These are phyloP conservation scores for Aselliscus stoliczkanus DNA, from an alignment of 2,797 vertebrate species.

Conservation along the genomic window DNA sequence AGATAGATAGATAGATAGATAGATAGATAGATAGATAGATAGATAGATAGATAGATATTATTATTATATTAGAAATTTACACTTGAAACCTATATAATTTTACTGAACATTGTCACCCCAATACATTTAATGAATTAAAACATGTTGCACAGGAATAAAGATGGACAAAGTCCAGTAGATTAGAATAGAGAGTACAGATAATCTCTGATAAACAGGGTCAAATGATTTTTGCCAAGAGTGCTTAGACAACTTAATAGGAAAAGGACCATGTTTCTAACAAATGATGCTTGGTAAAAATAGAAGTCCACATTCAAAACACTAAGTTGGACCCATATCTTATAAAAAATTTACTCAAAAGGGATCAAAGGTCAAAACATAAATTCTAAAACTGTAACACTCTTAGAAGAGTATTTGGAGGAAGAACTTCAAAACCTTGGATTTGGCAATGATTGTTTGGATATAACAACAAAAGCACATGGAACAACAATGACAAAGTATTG, in stretches of 20 bases:
- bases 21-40: too few species aligned
- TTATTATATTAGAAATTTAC: too few species aligned
- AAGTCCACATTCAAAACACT: not conserved
- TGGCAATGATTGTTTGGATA: not conserved
- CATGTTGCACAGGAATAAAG: not conserved
- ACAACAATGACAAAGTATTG: not conserved
- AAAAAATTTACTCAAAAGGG: not conserved
- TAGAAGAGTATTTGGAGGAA: not conserved
- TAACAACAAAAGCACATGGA: not conserved
- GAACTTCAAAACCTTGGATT: not conserved
- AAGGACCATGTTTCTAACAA: not conserved
- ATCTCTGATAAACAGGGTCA: not conserved
- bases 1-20: too few species aligned
- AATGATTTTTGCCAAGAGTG: not conserved
- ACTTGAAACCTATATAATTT: too few species aligned
- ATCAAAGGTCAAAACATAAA: not conserved
- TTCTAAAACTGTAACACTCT: not conserved
- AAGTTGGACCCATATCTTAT: not conserved
- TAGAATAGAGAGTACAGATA: not conserved
- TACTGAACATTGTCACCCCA: too few species aligned
- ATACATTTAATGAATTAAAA: too few species aligned
- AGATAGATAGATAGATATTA: too few species aligned
- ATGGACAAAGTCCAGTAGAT: not conserved
- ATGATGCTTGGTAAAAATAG: not conserved
- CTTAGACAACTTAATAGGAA: not conserved